Evolutionary conservation across 2,797 vertebrate genomes (phyloP).

Genomic region (Aulostomus chinensis): DNA sequence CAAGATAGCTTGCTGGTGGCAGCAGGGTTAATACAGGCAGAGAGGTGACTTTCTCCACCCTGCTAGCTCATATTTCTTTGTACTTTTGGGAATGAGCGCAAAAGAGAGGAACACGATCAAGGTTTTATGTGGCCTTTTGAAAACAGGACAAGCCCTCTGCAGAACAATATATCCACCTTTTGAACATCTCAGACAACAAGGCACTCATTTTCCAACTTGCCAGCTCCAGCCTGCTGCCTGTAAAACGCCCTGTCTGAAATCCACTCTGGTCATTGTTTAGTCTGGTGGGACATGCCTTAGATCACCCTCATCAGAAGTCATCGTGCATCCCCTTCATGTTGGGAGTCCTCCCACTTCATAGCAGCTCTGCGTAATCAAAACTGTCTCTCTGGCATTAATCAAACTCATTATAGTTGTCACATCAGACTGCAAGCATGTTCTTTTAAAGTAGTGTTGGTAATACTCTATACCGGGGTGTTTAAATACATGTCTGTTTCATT

Average conservation of each 20-base stretch:
- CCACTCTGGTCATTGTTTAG: slow-evolving; percentile 78
- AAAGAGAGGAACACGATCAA: slow-evolving; percentile 64
- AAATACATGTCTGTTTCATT: too few relatives aligned
- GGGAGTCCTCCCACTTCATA: slow-evolving; percentile 12
- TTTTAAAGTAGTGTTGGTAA: too few relatives aligned
- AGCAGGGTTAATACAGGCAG: slow-evolving; percentile 54
- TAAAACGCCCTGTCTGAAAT: slow-evolving; percentile 73
- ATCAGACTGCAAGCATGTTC: too few relatives aligned
- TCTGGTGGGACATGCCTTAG: slow-evolving; percentile 73
- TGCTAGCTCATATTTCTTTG: slow-evolving; percentile 74
- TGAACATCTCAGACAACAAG: slow-evolving; percentile 62
- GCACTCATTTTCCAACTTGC: slow-evolving; percentile 63
- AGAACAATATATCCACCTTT: slow-evolving; percentile 72
- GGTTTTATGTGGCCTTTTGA: slow-evolving; percentile 77
- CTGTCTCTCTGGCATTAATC: slow-evolving; percentile 21
- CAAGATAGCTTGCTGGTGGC: slow-evolving; percentile 28
- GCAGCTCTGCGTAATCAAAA: slow-evolving; percentile 27
- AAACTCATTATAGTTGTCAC: slow-evolving; percentile 25
- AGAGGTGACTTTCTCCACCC: slow-evolving; percentile 63
- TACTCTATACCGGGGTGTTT: too few relatives aligned
- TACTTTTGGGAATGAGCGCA: slow-evolving; percentile 59
- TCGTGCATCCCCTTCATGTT: slow-evolving; percentile 53
- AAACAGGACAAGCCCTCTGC: slow-evolving; percentile 71
- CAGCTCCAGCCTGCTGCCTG: slow-evolving; percentile 46
- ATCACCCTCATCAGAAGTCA: slow-evolving; percentile 69